phyloP scores from a whole-genome alignment of 1,140 invertebrate genomes.

The Drosophila nebulosa region DNA sequence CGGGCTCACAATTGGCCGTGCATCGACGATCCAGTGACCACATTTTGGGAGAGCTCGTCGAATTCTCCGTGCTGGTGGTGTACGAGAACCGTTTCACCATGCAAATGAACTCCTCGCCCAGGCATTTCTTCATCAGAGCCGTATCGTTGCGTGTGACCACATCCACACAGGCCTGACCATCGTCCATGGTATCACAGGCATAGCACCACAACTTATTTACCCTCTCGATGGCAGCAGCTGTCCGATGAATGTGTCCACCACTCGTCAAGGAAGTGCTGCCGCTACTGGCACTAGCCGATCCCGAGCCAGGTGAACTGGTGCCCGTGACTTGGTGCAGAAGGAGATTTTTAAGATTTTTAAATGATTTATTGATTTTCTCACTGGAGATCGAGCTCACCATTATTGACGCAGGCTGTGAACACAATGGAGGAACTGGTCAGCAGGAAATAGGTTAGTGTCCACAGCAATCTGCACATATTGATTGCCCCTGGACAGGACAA shows the following conservation, averaged over 20 bases:
- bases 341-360: slow-evolving; percentile 20
- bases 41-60: slow-evolving; percentile 87
- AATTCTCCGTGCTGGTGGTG: slow-evolving; percentile 90
- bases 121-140: slow-evolving; percentile 87
- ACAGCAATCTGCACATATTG: slow-evolving; percentile 49
- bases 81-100: slow-evolving; percentile 92
- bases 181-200: slow-evolving; percentile 88
- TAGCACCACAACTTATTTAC: slow-evolving; percentile 90
- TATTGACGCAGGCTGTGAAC: slow-evolving; percentile 69
- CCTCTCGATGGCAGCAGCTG: slow-evolving; percentile 87
- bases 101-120: slow-evolving; percentile 88
- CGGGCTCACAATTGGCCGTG: slow-evolving; percentile 89
- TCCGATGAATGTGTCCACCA: slow-evolving; percentile 84
- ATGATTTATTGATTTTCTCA: slow-evolving; percentile 57
- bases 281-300: neutral
- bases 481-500: slow-evolving; percentile 22
- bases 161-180: slow-evolving; percentile 85
- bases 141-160: slow-evolving; percentile 83
- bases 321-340: slow-evolving; percentile 66
- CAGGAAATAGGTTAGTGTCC: slow-evolving; percentile 62
- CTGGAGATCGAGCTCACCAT: slow-evolving; percentile 56
- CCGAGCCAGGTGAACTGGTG: slow-evolving; percentile 81
- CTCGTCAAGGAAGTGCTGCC: slow-evolving; percentile 51
- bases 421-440: slow-evolving; percentile 64
- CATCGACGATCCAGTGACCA: slow-evolving; percentile 92